These are phyloP conservation scores for Eulemur coronatus DNA, from an alignment of 2,797 vertebrate species.

Conservation along the genomic window DNA sequence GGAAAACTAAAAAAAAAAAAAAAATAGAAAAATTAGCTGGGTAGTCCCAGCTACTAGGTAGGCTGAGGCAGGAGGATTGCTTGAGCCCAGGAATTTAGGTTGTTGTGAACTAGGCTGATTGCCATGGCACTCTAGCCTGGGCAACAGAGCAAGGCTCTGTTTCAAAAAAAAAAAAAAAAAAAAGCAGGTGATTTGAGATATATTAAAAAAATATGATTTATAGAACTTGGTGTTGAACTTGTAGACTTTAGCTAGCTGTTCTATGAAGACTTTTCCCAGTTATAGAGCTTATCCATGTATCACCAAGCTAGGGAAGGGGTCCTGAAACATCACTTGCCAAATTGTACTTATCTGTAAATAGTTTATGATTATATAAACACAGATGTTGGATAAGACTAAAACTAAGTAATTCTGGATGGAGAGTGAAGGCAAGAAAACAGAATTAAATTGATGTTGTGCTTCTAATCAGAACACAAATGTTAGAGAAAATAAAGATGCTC, in stretches of 20 bases:
- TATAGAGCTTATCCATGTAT: background rate
- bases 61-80: too few species aligned
- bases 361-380: constrained; percentile 33
- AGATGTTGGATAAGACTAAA: constrained; percentile 28
- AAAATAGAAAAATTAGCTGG: too few species aligned
- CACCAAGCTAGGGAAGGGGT: background rate
- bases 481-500: constrained; percentile 27
- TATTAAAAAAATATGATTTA: background rate
- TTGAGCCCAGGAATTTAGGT: too few species aligned
- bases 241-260: background rate
- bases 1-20: too few species aligned
- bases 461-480: constrained; percentile 21
- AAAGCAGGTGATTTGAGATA: background rate
- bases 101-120: too few species aligned
- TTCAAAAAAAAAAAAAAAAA: too few species aligned
- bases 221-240: background rate
- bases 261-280: background rate
- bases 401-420: constrained; percentile 26
- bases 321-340: constrained; percentile 16
- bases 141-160: too few species aligned
- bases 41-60: too few species aligned
- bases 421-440: background rate
- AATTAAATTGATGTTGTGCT: constrained; percentile 23
- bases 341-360: constrained; percentile 7
- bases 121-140: too few species aligned